Conservation (phyloP, 2,797 vertebrate genomes). For the Erpetoichthys calabaricus region DNA sequence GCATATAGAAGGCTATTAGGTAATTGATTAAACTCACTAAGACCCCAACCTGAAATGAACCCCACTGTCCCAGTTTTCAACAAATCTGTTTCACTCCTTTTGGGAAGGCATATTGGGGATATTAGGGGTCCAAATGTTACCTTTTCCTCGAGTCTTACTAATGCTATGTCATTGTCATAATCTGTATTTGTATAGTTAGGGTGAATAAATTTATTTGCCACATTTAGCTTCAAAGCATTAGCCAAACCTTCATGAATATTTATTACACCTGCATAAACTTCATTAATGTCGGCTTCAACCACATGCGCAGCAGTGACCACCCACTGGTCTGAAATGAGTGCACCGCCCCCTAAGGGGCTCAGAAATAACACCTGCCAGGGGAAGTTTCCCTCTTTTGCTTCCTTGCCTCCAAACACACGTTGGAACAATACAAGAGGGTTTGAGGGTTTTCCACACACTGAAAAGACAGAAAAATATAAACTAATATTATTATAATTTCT, state of each 20-base stretch:
- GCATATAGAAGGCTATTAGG: slow-evolving; percentile 26
- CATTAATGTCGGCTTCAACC: slow-evolving; percentile 22
- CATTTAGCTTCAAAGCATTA: slow-evolving; percentile 17
- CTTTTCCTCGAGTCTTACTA: slow-evolving; percentile 52
- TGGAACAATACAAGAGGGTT: background rate
- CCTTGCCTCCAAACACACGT: slow-evolving; percentile 57
- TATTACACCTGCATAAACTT: slow-evolving; percentile 31
- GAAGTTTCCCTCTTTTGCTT: slow-evolving; percentile 42
- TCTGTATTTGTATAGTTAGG: slow-evolving; percentile 27
- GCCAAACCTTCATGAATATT: background rate
- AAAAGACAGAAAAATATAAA: slow-evolving; percentile 13
- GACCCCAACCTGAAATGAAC: slow-evolving; percentile 70
- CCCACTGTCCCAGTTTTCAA: slow-evolving; percentile 28
- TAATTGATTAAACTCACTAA: fast-evolving
- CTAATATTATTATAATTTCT: no score
- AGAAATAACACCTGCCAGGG: slow-evolving; percentile 69
- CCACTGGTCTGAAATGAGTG: slow-evolving; percentile 74
- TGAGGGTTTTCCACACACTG: slow-evolving; percentile 61
- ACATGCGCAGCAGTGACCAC: slow-evolving; percentile 82
- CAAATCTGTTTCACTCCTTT: slow-evolving; percentile 16
- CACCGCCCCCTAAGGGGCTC: slow-evolving; percentile 40
- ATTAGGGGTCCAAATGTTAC: slow-evolving; percentile 51
- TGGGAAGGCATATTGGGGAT: slow-evolving; percentile 68
- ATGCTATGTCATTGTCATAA: slow-evolving; percentile 75
- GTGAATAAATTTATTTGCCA: slow-evolving; percentile 57